These are phyloP conservation scores for Hassar affinis DNA, from an alignment of 2,113 vertebrate species.

Conservation along the genomic window DNA sequence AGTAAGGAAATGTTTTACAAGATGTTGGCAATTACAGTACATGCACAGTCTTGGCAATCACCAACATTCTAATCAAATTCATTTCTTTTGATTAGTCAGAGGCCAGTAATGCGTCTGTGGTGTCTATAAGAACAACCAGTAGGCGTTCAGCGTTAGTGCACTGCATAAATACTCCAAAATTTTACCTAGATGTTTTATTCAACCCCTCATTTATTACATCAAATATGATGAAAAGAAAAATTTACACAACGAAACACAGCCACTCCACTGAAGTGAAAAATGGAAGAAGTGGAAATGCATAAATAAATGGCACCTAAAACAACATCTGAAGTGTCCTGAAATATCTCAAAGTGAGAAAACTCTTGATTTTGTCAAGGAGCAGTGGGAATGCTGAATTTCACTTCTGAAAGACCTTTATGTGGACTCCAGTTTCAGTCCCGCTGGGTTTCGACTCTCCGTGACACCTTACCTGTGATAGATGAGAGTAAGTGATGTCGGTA, in stretches of 20 bases:
- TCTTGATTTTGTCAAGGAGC: conserved; percentile 11
- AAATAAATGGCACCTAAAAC: conserved; percentile 35
- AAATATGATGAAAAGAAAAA: not conserved
- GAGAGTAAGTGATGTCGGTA: conserved; percentile 50
- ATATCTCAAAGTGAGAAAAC: conserved; percentile 31
- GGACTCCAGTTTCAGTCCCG: conserved; percentile 30
- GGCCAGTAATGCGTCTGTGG: not conserved
- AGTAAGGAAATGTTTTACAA: conserved; percentile 49
- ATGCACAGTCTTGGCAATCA: conserved; percentile 20
- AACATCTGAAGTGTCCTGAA: conserved; percentile 29
- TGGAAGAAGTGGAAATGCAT: conserved; percentile 22
- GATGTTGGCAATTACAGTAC: conserved; percentile 43
- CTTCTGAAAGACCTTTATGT: not conserved
- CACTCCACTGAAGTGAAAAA: conserved; percentile 26
- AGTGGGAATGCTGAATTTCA: conserved; percentile 30
- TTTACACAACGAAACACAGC: not conserved
- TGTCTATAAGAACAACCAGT: not conserved
- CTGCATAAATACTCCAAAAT: not conserved
- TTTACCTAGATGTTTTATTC: not conserved
- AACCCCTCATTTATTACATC: not conserved
- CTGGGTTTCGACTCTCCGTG: conserved; percentile 51
- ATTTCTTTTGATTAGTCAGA: conserved; percentile 13
- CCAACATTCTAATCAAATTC: conserved; percentile 29
- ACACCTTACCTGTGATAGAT: conserved; percentile 64
- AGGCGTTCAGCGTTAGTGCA: not conserved